phyloP scores from a whole-genome alignment of 2,888 invertebrate genomes.

The Pristionchus japonicus region DNA sequence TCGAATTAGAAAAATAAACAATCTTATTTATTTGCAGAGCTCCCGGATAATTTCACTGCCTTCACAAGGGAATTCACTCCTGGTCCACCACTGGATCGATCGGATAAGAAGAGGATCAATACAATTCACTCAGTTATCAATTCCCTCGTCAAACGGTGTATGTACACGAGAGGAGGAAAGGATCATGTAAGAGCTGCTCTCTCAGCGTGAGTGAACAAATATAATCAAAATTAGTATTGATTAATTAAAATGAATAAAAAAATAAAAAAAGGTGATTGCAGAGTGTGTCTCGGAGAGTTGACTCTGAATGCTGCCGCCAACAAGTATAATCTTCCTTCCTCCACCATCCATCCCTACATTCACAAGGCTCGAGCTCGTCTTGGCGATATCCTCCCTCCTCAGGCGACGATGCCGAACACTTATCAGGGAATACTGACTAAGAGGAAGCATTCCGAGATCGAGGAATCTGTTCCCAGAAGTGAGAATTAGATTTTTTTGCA shows the following conservation, averaged over 20 bases:
- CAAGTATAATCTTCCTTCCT: background rate
- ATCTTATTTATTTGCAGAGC: background rate
- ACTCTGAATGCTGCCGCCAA: background rate
- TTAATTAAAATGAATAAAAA: no score
- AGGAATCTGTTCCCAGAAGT: no score
- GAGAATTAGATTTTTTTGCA: no score
- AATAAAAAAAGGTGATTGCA: background rate
- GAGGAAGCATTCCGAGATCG: no score
- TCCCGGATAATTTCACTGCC: background rate
- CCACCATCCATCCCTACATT: slow-evolving; percentile 29
- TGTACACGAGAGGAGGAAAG: background rate
- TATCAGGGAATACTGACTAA: no score
- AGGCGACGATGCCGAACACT: background rate
- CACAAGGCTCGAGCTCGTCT: background rate
- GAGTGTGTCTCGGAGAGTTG: background rate
- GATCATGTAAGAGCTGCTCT: background rate
- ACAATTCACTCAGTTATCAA: background rate
- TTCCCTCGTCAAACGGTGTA: background rate
- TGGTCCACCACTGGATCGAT: background rate
- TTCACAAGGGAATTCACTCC: background rate
- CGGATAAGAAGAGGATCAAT: background rate
- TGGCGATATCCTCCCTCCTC: slow-evolving; percentile 14
- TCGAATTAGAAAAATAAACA: background rate
- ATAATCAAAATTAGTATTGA: no score
- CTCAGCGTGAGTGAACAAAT: background rate